Evolutionary conservation across 2,113 vertebrate species (phyloP).

Genomic region (Uropsilus gracilis): DNA sequence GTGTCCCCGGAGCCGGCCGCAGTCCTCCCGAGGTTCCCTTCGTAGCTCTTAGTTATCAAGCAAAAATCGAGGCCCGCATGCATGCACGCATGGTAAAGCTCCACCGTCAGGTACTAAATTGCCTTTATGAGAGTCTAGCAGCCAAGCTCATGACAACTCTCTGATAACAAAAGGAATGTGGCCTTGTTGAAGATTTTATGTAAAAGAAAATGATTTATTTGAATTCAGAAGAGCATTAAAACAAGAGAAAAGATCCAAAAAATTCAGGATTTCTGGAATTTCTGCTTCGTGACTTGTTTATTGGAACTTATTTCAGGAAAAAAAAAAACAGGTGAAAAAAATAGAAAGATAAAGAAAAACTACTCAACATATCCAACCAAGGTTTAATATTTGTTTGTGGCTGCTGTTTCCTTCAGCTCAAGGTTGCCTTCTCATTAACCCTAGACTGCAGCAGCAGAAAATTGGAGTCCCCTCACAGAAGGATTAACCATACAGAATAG

Average conservation of each 20-base stretch:
- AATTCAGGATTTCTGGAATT: not conserved
- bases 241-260: not conserved
- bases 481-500: not conserved
- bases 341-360: not conserved
- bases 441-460: slow-evolving; percentile 49
- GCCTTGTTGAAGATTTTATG: slow-evolving; percentile 32
- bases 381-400: slow-evolving; percentile 32
- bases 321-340: not conserved
- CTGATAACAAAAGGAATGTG: slow-evolving; percentile 34
- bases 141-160: slow-evolving; percentile 16
- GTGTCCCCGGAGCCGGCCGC: not conserved
- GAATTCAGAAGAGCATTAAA: slow-evolving; percentile 37
- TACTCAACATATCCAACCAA: not conserved
- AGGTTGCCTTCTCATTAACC: slow-evolving; percentile 62
- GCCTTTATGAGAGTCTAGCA: slow-evolving; percentile 27
- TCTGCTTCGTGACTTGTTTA: not conserved
- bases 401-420: slow-evolving; percentile 53
- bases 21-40: not conserved
- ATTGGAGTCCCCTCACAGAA: not conserved
- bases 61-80: not conserved
- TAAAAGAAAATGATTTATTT: not conserved
- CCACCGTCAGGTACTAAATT: slow-evolving; percentile 38
- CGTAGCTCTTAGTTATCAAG: not conserved
- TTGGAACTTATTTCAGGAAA: slow-evolving; percentile 11
- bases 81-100: not conserved